A percentile compares a stretch with the other conserved stretches of the same genome.
phyloP scores from a whole-genome alignment of 1,140 invertebrate species.

The Chrysopa pallens region DNA sequence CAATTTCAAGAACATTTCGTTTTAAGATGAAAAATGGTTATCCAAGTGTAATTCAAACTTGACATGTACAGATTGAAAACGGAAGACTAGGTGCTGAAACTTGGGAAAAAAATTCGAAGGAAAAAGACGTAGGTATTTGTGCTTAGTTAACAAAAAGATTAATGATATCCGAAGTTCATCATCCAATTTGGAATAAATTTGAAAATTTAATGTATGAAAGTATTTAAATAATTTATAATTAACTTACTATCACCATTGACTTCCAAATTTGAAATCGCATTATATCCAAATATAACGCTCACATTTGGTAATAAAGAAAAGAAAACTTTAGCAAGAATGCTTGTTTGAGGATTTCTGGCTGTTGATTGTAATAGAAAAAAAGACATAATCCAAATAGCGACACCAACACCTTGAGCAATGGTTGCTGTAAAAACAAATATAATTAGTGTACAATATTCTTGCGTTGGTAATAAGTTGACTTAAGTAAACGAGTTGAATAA shows the following conservation, averaged over 20 bases:
- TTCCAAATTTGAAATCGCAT: conserved; percentile 16
- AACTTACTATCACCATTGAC: conserved; percentile 9
- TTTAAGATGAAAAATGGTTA: no score
- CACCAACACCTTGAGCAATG: conserved; percentile 7
- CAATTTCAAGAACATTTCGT: no score
- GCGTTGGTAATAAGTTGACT: not conserved
- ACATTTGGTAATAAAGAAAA: conserved; percentile 16
- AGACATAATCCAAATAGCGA: conserved; percentile 3
- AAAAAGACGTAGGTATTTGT: no score
- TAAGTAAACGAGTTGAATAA: no score
- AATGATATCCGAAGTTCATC: no score
- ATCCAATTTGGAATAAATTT: no score
- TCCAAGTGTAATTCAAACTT: no score
- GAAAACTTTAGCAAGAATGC: conserved; percentile 3
- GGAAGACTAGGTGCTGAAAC: no score
- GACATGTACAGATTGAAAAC: no score
- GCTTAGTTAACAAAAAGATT: no score
- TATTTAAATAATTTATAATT: not conserved
- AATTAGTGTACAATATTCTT: not conserved
- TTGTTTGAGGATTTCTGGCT: conserved; percentile 1
- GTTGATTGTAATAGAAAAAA: conserved; percentile 9
- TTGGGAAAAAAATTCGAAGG: no score
- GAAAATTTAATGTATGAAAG: no score
- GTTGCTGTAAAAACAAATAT: conserved; percentile 11
- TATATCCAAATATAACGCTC: conserved; percentile 14